Percentiles rank a stretch among this genome's conserved stretches.
Conservation (phyloP, 2,113 vertebrate species). For the Pleuronectes platessa region DNA sequence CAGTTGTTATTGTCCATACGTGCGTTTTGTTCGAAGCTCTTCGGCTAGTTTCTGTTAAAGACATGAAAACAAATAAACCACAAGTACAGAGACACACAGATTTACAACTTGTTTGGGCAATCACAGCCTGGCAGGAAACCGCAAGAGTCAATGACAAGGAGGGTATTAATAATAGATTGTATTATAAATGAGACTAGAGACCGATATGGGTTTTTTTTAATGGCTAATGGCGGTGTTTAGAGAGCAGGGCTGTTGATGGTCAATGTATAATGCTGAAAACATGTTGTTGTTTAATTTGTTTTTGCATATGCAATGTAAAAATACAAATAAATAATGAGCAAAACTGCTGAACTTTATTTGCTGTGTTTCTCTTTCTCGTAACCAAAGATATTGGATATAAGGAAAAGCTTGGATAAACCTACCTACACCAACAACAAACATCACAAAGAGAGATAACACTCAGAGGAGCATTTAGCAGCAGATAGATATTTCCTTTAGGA, state of each 20-base stretch:
- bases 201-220: neutral
- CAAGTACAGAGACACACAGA: neutral
- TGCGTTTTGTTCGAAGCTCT: slow-evolving; percentile 6
- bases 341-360: neutral
- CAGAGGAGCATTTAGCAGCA: neutral
- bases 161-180: neutral
- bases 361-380: neutral
- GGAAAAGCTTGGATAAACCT: too few species aligned
- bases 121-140: neutral
- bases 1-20: neutral
- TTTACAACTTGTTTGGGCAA: neutral
- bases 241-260: neutral
- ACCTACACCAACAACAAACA: neutral
- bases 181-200: neutral
- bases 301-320: too few species aligned
- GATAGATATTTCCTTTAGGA: neutral
- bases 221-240: neutral
- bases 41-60: neutral
- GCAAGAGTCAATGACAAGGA: neutral
- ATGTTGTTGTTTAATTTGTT: neutral
- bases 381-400: too few species aligned
- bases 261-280: neutral
- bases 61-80: neutral
- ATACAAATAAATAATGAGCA: too few species aligned
- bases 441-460: neutral